A percentile compares a stretch with the other conserved stretches of the same genome.
phyloP scores from a whole-genome alignment of 1,140 invertebrate species.

The Rhyzopertha dominica region DNA sequence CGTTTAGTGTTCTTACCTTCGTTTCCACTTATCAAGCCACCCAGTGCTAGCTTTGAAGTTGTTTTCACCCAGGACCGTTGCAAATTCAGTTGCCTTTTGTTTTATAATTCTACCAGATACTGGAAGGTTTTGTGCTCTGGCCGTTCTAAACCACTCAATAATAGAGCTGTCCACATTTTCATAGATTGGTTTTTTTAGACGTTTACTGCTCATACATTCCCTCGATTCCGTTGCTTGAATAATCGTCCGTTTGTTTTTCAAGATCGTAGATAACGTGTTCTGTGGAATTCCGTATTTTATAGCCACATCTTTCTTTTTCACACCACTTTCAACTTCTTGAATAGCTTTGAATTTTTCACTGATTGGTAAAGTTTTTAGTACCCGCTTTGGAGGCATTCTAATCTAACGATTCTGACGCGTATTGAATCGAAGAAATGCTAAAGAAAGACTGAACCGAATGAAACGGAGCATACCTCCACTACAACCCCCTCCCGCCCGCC shows the following conservation, averaged over 20 bases:
- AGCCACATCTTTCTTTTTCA: conserved; percentile 8
- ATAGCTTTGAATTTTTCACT: conserved; percentile 8
- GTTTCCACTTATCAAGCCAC: conserved; percentile 9
- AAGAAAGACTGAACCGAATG: too few relatives aligned
- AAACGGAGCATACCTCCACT: too few relatives aligned
- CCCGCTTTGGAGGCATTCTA: not conserved
- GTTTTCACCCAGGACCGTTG: not conserved
- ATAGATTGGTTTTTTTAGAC: conserved; percentile 4
- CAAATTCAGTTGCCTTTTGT: conserved; percentile 6
- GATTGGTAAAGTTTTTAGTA: conserved; percentile 8
- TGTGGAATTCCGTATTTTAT: conserved; percentile 5
- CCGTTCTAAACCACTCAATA: conserved; percentile 2
- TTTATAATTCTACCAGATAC: not conserved
- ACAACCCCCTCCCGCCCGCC: too few relatives aligned
- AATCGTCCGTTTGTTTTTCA: conserved; percentile 14
- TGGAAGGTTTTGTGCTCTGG: conserved; percentile 1
- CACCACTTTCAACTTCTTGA: conserved; percentile 10
- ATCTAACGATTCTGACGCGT: too few relatives aligned
- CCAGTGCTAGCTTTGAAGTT: too few relatives aligned
- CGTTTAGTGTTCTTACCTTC: too few relatives aligned
- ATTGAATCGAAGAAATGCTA: too few relatives aligned
- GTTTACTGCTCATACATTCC: not conserved
- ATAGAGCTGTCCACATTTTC: conserved; percentile 1
- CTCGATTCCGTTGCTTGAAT: not conserved
- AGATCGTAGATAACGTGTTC: conserved; percentile 12